Evolutionary conservation across 2,113 vertebrate genomes (phyloP).

Genomic region (Podarcis muralis): DNA sequence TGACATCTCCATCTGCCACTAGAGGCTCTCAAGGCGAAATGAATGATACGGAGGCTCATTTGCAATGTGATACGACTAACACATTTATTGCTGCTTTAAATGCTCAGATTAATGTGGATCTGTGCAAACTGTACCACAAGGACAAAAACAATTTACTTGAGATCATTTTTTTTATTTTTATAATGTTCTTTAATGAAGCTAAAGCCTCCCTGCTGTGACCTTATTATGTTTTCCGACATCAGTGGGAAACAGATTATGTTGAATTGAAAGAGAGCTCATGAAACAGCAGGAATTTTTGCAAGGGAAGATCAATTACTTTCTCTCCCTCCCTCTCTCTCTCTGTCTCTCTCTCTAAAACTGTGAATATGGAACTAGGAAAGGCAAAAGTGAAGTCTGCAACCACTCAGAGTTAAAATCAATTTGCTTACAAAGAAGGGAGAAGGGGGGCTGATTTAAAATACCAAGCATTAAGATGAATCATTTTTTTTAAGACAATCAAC

Average conservation of each 20-base stretch:
- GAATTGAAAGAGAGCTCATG: conserved; percentile 72
- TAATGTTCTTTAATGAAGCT: conserved; percentile 80
- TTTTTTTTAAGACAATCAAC: conserved; percentile 18
- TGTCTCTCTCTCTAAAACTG: conserved; percentile 33
- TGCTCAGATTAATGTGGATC: conserved; percentile 71
- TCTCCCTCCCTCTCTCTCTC: not conserved
- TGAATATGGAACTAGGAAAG: conserved; percentile 60
- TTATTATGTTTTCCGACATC: conserved; percentile 78
- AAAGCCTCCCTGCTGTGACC: conserved; percentile 76
- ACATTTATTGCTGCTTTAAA: conserved; percentile 71
- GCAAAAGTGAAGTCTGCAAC: conserved; percentile 13
- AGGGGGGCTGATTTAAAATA: conserved; percentile 1
- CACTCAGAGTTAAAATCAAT: conserved; percentile 36
- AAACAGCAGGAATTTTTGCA: conserved; percentile 75
- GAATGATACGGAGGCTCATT: conserved; percentile 61
- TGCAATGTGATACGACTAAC: conserved; percentile 43
- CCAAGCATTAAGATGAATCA: conserved; percentile 7
- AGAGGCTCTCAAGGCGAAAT: conserved; percentile 65
- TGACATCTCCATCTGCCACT: conserved; percentile 56
- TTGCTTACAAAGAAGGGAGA: conserved; percentile 2
- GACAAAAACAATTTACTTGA: conserved; percentile 75
- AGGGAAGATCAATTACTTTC: conserved; percentile 70
- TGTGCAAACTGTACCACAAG: conserved; percentile 71
- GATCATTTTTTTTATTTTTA: conserved; percentile 74
- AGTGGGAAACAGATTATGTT: conserved; percentile 70